phyloP scores from a whole-genome alignment of 2,797 vertebrate genomes.

The Clarias platycephalus region DNA sequence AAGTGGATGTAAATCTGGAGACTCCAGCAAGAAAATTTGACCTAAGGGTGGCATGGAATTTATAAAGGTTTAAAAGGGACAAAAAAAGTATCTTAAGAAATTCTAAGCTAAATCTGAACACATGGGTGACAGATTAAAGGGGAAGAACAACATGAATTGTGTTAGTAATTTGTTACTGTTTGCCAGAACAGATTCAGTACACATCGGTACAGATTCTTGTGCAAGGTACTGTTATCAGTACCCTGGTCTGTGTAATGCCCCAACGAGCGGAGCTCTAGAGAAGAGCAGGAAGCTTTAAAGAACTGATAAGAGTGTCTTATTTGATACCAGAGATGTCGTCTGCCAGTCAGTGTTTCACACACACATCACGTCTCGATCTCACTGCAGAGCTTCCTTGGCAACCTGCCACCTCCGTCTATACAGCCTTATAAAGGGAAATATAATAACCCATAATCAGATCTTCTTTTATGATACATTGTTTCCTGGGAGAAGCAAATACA shows the following conservation, averaged over 20 bases:
- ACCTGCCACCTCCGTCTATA: constrained; percentile 64
- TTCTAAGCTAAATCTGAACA: not conserved
- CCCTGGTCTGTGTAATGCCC: constrained; percentile 1
- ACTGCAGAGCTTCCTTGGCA: constrained; percentile 49
- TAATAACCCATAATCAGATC: constrained; percentile 74
- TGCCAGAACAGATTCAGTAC: not conserved
- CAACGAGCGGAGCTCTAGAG: constrained; percentile 17
- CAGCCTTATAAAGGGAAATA: constrained; percentile 63
- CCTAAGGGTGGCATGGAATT: not conserved
- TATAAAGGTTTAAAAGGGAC: not conserved
- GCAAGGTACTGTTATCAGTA: not conserved
- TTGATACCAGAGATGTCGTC: constrained; percentile 57
- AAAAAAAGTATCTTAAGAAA: not conserved
- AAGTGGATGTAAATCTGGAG: not conserved
- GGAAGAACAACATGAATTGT: not conserved
- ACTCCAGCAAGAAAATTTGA: not conserved
- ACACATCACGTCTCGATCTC: constrained; percentile 50
- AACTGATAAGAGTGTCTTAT: constrained; percentile 51
- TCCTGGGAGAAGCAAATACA: constrained; percentile 32
- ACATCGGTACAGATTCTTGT: not conserved
- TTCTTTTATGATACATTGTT: constrained; percentile 66
- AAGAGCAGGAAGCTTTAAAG: constrained; percentile 29
- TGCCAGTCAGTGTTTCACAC: constrained; percentile 47
- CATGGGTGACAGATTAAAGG: not conserved
- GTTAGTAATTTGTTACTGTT: not conserved